phyloP scores from a whole-genome alignment of 2,888 invertebrate genomes.

The Patella pellucida region DNA sequence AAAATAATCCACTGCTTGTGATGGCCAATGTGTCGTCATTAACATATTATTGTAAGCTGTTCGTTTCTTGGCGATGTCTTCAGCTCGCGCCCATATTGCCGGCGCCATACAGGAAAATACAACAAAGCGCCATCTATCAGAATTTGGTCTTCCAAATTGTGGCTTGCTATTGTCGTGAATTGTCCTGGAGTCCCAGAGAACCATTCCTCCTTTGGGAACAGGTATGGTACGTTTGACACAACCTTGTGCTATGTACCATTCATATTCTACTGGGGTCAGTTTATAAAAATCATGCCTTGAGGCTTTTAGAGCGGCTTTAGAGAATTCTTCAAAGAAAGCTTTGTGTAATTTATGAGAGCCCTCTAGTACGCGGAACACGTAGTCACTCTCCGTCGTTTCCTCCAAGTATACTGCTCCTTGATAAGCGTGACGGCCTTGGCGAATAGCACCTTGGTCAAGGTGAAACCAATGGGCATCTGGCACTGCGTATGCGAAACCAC shows the following conservation, averaged over 20 bases:
- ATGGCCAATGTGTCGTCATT: slow-evolving; percentile 54
- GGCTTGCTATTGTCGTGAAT: slow-evolving; percentile 56
- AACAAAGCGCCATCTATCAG: slow-evolving; percentile 50
- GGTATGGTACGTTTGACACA: slow-evolving; percentile 42
- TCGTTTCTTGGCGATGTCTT: slow-evolving; percentile 40
- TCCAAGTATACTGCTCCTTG: slow-evolving; percentile 57
- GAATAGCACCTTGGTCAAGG: slow-evolving; percentile 45
- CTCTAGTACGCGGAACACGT: slow-evolving; percentile 45
- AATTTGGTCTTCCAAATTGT: slow-evolving; percentile 34
- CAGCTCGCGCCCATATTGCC: slow-evolving; percentile 49
- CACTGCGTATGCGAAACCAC: slow-evolving; percentile 27
- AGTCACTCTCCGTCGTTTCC: slow-evolving; percentile 46
- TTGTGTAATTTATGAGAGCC: slow-evolving; percentile 43
- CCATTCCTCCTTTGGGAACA: slow-evolving; percentile 57
- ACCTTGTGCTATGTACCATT: slow-evolving; percentile 39
- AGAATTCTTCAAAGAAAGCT: slow-evolving; percentile 35
- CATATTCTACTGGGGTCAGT: slow-evolving; percentile 32
- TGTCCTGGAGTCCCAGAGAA: slow-evolving; percentile 58
- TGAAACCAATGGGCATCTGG: slow-evolving; percentile 41
- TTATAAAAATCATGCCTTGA: slow-evolving; percentile 33
- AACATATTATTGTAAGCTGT: slow-evolving; percentile 41
- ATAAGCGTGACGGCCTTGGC: slow-evolving; percentile 50
- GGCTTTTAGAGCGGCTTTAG: slow-evolving; percentile 20
- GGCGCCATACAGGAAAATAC: slow-evolving; percentile 58
- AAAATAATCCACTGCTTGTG: slow-evolving; percentile 31